Evolutionary conservation across 2,113 vertebrate genomes (phyloP), one percentile per base, ranked within the genome.

Genomic region (Argyrosomus japonicus): DNA sequence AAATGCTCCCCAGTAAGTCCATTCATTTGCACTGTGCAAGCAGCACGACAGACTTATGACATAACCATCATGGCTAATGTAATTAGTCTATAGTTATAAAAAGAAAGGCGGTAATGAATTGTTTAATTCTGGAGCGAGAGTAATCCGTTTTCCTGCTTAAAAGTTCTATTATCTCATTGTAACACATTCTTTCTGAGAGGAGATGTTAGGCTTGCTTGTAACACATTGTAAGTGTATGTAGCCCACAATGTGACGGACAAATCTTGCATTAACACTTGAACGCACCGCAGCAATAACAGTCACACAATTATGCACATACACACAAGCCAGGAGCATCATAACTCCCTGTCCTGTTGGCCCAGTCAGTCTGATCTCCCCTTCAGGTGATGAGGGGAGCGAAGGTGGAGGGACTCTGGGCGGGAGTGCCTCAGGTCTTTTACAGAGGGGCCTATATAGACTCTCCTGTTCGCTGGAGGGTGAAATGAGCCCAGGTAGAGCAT

Each of bases 391-490:
- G 86, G 77, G 74, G 80, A 77, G 84, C 77, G 69, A 80, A 85
- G 81, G 85, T 90, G 87, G 81, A 74, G 86, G 87, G 81, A 84
- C 88, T 90, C 81, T 84, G 85, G 89, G 93, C 87, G 81, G 87
- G 86, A 92, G 79, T 36, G 91, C 93, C 89, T 91, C 76, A 3
- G 91, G 93, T 91, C 85, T 92, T 87, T 87, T 77, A 89, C 88
- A 70, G 58, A 85, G 77, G 87, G 82, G 82, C 71, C 89, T 65
- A 80, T 88, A 89, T 81, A 89, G 89, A 88, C 92, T 92, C 92
- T 78, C 79, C 92, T 94, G 93, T 86, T 85, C 76, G 90, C 91
- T 94, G 90, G 93, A 95, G 95, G 94, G 90, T 95, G 93, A 95
- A 95, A 95, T 95, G 90, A 95, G 88, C 88, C 91, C 90, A 93